Conservation (phyloP, 2,888 invertebrate species). For the Aporophyla lueneburgensis region DNA sequence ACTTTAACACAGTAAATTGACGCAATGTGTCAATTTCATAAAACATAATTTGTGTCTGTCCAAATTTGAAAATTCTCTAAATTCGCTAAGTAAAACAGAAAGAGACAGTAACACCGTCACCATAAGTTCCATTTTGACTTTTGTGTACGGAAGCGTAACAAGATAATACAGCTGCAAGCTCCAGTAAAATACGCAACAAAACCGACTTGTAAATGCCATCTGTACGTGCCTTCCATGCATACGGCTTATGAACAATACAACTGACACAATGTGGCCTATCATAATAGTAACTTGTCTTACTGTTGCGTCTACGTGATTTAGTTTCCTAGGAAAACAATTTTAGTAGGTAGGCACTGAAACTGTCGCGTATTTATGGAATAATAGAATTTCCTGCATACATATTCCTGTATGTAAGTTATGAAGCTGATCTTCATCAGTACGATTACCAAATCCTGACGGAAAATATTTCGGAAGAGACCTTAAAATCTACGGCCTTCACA, state of each 20-base stretch:
- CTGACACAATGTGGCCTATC: constrained; percentile 8
- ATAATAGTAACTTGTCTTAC: constrained; percentile 28
- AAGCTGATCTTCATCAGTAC: neutral
- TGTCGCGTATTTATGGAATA: neutral
- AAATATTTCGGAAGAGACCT: neutral
- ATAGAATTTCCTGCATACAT: no score
- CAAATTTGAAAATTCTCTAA: neutral
- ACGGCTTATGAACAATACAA: constrained; percentile 42
- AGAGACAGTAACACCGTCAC: neutral
- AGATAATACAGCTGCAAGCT: neutral
- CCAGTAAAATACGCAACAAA: constrained; percentile 11
- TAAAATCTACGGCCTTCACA: no score
- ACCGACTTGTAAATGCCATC: constrained; percentile 21
- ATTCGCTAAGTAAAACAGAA: neutral
- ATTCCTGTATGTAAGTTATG: neutral
- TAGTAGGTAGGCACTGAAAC: neutral
- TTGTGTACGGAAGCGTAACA: neutral
- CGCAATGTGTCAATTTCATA: no score
- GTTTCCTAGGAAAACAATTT: constrained; percentile 16
- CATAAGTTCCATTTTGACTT: neutral
- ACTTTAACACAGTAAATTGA: neutral
- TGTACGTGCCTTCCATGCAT: constrained; percentile 40
- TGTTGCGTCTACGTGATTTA: constrained; percentile 40
- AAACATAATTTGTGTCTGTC: no score
- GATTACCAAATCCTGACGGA: neutral